Base-by-base conservation (phyloP, 2,797 vertebrate genomes). In the Gobionotothen gibberifrons region DNA sequence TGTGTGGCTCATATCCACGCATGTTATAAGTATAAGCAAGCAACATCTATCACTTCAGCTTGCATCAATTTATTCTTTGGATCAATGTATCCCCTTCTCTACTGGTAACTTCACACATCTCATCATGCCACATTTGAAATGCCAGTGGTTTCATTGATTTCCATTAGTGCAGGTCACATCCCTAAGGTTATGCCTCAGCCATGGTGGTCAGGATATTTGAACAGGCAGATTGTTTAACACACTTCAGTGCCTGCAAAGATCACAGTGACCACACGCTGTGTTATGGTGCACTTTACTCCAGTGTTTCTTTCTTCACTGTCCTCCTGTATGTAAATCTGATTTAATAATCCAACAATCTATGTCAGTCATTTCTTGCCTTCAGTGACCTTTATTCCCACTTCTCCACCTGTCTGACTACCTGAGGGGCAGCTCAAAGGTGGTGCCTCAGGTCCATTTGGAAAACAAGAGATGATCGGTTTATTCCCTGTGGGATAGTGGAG, bases 121-220 rank as follows among this genome's bases (percentile, higher is more conserved):
- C 87, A 93, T 92, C 90, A 92, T 71, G 87, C 59, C 78, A 69
- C 78, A 85, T 91, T 90, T 91, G 61, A 93, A 94, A 94, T 86
- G 87, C 90, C 87, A 87, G 71, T 62, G 81, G 71, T 90, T 91
- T 85, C 80, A 94, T 92, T 91, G 93, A 94, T 94, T 94, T 94
- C 92, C 89, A 90, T 91, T 91, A 86, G 69, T 61, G 51, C 76
- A 68, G 82, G 79, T 89, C 72, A 79, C 64, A 54, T 86, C 83
- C 75, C 68, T 8, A 69, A 78, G 88, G 85, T 68, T 67, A 73
- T 58, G 76, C 74, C 47, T 26, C n/a, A 55, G 75, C 78, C 59
- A 42, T 19, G 16, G 55, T 72, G 74, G 84, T 77, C 74, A 60
- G 77, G 68, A 83, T 78, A 86, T 90, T 88, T 87, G 66, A 83